phyloP scores from a whole-genome alignment of 2,888 invertebrate species.

The Orthosia gothica region DNA sequence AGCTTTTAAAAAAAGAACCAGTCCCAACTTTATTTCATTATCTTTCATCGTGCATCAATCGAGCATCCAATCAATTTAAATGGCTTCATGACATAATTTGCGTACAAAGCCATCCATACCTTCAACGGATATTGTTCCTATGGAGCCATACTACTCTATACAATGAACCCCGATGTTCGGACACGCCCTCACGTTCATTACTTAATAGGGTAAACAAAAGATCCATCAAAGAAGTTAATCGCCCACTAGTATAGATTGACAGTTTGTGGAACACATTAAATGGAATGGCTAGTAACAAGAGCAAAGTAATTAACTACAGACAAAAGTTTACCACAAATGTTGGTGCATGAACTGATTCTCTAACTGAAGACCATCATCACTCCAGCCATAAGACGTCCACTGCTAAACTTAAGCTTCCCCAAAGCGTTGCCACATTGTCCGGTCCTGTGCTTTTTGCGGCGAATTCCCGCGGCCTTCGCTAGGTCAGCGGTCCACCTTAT shows the following conservation, averaged over 20 bases:
- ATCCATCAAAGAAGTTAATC: constrained; percentile 41
- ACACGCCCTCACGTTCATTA: constrained; percentile 45
- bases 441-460: too few relatives aligned
- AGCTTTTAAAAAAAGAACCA: background rate
- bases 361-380: background rate
- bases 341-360: background rate
- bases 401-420: too few relatives aligned
- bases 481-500: too few relatives aligned
- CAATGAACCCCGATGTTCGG: constrained; percentile 24
- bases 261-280: constrained; percentile 14
- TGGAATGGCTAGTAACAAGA: constrained; percentile 29
- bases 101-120: constrained; percentile 12
- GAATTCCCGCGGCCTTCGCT: too few relatives aligned
- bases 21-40: background rate
- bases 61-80: constrained; percentile 27
- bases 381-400: too few relatives aligned
- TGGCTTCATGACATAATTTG: constrained; percentile 24
- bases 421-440: too few relatives aligned
- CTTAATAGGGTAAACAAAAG: constrained; percentile 42
- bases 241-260: constrained; percentile 20
- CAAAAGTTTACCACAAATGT: background rate
- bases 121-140: constrained; percentile 1
- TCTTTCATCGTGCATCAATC: constrained; percentile 2
- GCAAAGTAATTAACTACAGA: background rate
- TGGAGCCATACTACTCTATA: constrained; percentile 18